Percentiles rank a stretch among this genome's conserved stretches.
Evolutionary conservation across 1,140 invertebrate genomes (phyloP).

Genomic region (Drosophila sturtevanti): DNA sequence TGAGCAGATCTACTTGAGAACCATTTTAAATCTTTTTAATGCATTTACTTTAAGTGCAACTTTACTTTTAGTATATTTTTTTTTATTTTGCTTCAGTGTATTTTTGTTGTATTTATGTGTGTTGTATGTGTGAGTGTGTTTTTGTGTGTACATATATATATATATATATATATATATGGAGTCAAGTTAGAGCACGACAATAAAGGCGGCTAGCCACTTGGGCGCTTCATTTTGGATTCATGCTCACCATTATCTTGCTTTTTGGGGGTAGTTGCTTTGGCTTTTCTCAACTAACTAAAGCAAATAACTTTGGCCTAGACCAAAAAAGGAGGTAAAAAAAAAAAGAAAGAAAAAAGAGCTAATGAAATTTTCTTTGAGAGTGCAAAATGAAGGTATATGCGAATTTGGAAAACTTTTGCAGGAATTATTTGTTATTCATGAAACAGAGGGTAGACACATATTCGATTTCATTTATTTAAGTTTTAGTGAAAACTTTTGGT

Average conservation of each 20-base stretch:
- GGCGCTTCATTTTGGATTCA: constrained; percentile 74
- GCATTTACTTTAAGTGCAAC: no score
- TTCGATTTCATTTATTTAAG: neutral
- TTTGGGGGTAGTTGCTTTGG: constrained; percentile 32
- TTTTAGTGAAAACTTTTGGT: constrained; percentile 30
- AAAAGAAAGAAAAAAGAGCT: neutral
- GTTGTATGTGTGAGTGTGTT: neutral
- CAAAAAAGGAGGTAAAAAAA: neutral
- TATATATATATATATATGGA: neutral
- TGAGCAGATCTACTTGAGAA: no score
- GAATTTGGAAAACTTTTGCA: neutral
- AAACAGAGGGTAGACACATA: neutral
- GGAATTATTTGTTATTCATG: no score
- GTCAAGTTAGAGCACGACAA: constrained; percentile 14
- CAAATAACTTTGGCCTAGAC: constrained; percentile 48
- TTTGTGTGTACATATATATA: neutral
- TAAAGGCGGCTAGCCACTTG: constrained; percentile 55
- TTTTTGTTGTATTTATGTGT: neutral
- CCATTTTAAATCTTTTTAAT: no score
- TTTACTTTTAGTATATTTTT: no score
- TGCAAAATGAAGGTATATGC: neutral
- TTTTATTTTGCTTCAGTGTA: neutral
- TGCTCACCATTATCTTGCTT: constrained; percentile 32
- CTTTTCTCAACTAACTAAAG: constrained; percentile 25
- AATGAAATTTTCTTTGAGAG: constrained; percentile 2